Conservation (phyloP, 2,888 invertebrate species). For the Salpingus planirostris region DNA sequence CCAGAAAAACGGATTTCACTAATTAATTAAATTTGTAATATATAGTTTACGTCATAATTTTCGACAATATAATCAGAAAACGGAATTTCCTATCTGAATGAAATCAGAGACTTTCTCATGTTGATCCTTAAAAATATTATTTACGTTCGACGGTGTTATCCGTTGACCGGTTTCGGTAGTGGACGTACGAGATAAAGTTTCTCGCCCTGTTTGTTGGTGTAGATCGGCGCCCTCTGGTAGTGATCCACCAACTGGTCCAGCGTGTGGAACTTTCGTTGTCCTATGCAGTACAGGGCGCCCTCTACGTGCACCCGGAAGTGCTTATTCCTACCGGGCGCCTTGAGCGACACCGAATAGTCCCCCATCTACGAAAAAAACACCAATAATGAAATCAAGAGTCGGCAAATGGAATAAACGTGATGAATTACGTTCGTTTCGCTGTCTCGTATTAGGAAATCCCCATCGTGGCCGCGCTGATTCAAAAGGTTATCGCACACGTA, state of each 20-base stretch:
- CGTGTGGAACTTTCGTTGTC: conserved; percentile 93
- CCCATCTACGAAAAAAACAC: conserved; percentile 77
- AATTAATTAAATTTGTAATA: neutral
- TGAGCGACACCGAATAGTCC: conserved; percentile 95
- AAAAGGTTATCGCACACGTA: conserved; percentile 94
- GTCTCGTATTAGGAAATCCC: conserved; percentile 97
- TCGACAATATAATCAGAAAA: too few species aligned
- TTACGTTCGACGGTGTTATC: conserved; percentile 16
- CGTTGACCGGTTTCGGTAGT: conserved; percentile 57
- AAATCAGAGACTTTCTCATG: too few species aligned
- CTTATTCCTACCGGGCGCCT: conserved; percentile 96
- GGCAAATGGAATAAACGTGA: too few species aligned
- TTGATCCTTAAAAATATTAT: too few species aligned
- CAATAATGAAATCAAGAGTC: too few species aligned
- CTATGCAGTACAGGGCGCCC: conserved; percentile 89
- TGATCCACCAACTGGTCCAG: conserved; percentile 95
- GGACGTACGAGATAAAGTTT: conserved; percentile 94
- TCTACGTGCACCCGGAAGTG: conserved; percentile 98
- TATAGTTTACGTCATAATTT: neutral
- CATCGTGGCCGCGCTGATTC: conserved; percentile 91
- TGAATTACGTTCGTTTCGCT: conserved; percentile 98
- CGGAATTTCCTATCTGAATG: too few species aligned
- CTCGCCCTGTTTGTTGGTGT: conserved; percentile 95
- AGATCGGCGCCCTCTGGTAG: conserved; percentile 98
- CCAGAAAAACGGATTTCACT: neutral